Base-by-base conservation (phyloP, 2,113 vertebrate species). In the Halichoerus grypus region DNA sequence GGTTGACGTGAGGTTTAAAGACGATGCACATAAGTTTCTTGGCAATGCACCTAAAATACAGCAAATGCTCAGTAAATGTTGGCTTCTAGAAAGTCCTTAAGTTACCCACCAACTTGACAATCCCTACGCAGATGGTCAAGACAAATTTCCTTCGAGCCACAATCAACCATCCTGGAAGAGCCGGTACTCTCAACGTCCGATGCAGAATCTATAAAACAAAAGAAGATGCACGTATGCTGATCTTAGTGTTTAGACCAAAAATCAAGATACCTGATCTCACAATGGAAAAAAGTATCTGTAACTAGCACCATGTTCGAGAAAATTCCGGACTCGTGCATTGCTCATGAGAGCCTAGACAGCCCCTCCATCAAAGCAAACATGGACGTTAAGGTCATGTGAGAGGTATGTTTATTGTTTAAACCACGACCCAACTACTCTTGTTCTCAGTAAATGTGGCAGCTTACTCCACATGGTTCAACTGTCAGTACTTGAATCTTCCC, bases 61-160 rank as follows among this genome's bases (percentile, higher is more conserved):
- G 36, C 10, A 63, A 82, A 82, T 14, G 4, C 26, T 83, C 28
- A 94, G 42, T 28, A 80, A 46, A 86, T 31, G n/a, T 55, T 65
- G 51, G 42, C 24, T 57, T 55, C n/a, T 19, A 86, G 65, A 83
- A 90, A 87, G 61, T 46, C 26, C 33, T 8, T 51, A 55, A 33
- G 46, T 63, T 71, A 98, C 98, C 97, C 55, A 98, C 98, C 42
- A 55, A 15, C 31, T 1, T 22, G 90, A 77, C 98, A 98, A 0
- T 63, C 0, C 18, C 87, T 76, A 42, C 22, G 0, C 80, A 98
- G 97, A 49, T 97, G 3, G 57, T 96, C 87, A 7, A 76, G 67
- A 90, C 98, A 98, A 92, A 98, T 98, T 67, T 97, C 95, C 31
- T 97, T 2, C 18, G 80, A 39, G 46, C 1, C 76, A 12, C 1